phyloP scores from a whole-genome alignment of 2,888 invertebrate species.

The Drosophila bunnanda region DNA sequence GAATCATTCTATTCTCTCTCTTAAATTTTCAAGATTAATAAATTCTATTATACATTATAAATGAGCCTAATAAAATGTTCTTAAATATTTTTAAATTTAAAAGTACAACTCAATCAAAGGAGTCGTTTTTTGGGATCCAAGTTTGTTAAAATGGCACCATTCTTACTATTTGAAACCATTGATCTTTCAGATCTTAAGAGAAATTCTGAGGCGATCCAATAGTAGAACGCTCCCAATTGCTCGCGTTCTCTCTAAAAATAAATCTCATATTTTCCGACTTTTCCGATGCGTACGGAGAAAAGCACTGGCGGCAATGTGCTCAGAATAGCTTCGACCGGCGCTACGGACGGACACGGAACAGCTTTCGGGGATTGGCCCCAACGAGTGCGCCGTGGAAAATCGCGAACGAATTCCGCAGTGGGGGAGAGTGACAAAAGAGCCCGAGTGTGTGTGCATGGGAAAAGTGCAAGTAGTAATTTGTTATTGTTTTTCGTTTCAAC shows the following conservation, averaged over 20 bases:
- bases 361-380: slow-evolving; percentile 9
- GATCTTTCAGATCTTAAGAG: slow-evolving; percentile 16
- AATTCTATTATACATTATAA: too few species aligned
- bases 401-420: slow-evolving; percentile 54
- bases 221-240: not conserved
- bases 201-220: slow-evolving; percentile 23
- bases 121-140: not conserved
- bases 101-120: too few species aligned
- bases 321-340: slow-evolving; percentile 74
- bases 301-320: slow-evolving; percentile 53
- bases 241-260: slow-evolving; percentile 49
- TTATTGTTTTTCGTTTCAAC: slow-evolving; percentile 39
- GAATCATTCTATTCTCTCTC: too few species aligned
- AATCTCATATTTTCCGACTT: slow-evolving; percentile 53
- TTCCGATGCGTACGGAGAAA: slow-evolving; percentile 50
- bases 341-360: slow-evolving; percentile 59
- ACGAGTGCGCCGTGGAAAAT: slow-evolving; percentile 45
- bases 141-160: not conserved
- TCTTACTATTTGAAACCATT: not conserved
- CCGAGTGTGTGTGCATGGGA: slow-evolving; percentile 55
- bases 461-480: slow-evolving; percentile 75
- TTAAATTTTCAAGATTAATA: too few species aligned
- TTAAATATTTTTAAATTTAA: too few species aligned
- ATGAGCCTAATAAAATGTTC: not conserved
- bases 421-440: slow-evolving; percentile 28